Base-by-base conservation (phyloP, 37 sponge, comb jelly and placozoan genomes). In the Beroe forskalii region DNA sequence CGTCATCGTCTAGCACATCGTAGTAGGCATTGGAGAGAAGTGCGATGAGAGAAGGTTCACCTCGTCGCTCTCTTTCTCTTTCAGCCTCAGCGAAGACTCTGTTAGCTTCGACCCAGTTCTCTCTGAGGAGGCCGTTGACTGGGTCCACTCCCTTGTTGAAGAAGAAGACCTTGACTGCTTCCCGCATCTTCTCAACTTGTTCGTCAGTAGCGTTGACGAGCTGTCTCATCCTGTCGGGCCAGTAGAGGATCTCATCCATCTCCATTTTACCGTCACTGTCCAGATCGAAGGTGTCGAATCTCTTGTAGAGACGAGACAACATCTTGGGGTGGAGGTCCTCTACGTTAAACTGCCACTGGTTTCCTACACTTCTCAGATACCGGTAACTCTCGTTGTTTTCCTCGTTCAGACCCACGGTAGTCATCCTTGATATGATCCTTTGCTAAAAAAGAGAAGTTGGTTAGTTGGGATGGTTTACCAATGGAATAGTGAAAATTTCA, bases 261-360 rank as follows among this genome's bases (percentile, higher is more conserved):
- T 33, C 38, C 72, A 69, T 69, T 32, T 69, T 69, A 14, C 38
- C 72, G 38, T 69, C 72, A 69, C 37, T 69, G 72, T 69, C 72
- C 6, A 69, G 72, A 69, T 69, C 72, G 72, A 69, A 69, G 32
- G 72, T 69, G 72, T 69, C 72, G 72, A 69, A 69, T 32, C 72
- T 69, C 72, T 69, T 69, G 72, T 69, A 69, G 37, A 69, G 72
- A 69, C 72, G 72, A 14, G 35, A 28, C 72, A 69, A 36, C 72
- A 69, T 69, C 72, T 69, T 69, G 72, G 72, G 72, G 38, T 69
- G 72, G 38, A 69, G 72, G 72, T 69, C 72, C 72, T 69, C 72
- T 12, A 69, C 72, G 32, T 69, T 69, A 37, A 35, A 69, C 72
- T 69, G 35, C 72, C 72, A 69, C 33, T 28, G 17, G 39, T 69